Evolutionary conservation across 2,888 invertebrate species (phyloP).

Genomic region (Myopa testacea): DNA sequence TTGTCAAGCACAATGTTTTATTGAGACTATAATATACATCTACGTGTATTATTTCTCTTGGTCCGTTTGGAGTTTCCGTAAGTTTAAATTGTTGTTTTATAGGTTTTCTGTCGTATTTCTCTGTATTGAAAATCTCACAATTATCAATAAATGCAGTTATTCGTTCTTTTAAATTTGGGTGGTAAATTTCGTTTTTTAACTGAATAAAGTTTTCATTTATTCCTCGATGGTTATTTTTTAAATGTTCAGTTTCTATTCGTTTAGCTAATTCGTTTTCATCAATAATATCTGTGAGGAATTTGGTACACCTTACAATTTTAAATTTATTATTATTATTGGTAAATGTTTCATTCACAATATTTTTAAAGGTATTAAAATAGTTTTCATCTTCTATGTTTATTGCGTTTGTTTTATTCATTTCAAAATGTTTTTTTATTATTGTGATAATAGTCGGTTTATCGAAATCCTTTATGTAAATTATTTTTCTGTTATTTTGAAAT

Average conservation of each 20-base stretch:
- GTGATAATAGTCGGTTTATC: slow-evolving; percentile 20
- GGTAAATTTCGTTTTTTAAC: neutral
- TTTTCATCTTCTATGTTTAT: slow-evolving; percentile 3
- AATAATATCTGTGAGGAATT: neutral
- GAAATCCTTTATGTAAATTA: slow-evolving; percentile 22
- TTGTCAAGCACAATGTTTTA: slow-evolving; percentile 30
- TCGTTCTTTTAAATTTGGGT: neutral
- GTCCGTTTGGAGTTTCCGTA: slow-evolving; percentile 8
- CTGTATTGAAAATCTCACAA: slow-evolving; percentile 15
- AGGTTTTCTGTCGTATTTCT: slow-evolving; percentile 40
- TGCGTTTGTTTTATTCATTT: slow-evolving; percentile 19
- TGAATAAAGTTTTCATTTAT: neutral
- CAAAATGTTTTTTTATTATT: slow-evolving; percentile 34
- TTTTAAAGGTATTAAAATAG: neutral
- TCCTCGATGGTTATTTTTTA: slow-evolving; percentile 3
- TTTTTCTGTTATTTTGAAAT: slow-evolving; percentile 34
- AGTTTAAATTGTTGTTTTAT: neutral
- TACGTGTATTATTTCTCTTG: slow-evolving; percentile 32
- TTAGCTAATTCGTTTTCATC: neutral
- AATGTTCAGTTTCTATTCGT: slow-evolving; percentile 10
- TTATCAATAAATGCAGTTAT: slow-evolving; percentile 40
- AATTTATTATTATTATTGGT: neutral
- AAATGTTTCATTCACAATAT: neutral
- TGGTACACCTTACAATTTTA: neutral
- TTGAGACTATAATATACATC: slow-evolving; percentile 32